Conservation (phyloP, 1,140 invertebrate genomes). For the Pseudoatta argentina region DNA sequence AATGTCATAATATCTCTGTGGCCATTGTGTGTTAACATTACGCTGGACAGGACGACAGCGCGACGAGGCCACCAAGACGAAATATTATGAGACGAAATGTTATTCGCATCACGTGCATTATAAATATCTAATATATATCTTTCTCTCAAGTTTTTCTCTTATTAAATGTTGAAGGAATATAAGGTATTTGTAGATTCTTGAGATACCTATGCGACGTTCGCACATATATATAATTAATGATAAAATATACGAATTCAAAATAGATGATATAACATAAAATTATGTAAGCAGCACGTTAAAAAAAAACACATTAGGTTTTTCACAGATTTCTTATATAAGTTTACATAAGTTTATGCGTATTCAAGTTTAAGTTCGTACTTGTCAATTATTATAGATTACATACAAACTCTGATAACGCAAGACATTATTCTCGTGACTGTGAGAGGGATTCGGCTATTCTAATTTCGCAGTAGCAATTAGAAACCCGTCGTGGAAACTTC, state of each 20-base stretch:
- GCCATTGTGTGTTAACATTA: constrained; percentile 57
- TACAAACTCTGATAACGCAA: constrained; percentile 26
- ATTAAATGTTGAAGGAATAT: background rate
- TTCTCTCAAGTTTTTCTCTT: background rate
- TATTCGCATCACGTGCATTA: background rate
- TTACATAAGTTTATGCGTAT: too few species aligned
- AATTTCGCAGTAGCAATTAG: constrained; percentile 66
- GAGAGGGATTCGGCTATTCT: constrained; percentile 33
- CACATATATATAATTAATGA: too few species aligned
- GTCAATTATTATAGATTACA: constrained; percentile 34
- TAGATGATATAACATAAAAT: background rate
- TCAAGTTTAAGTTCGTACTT: background rate
- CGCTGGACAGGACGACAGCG: constrained; percentile 43
- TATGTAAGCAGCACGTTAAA: background rate
- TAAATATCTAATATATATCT: background rate
- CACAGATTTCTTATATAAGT: background rate
- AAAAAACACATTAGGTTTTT: background rate
- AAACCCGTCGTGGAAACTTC: constrained; percentile 55
- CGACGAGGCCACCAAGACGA: constrained; percentile 55
- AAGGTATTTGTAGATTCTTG: background rate
- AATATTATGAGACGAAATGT: constrained; percentile 29
- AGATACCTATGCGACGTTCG: background rate
- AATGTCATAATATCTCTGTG: constrained; percentile 67
- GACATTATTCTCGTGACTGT: constrained; percentile 64
- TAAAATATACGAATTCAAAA: background rate